Base-by-base conservation (phyloP, 2,797 vertebrate species). In the Sebastes vulpes region DNA sequence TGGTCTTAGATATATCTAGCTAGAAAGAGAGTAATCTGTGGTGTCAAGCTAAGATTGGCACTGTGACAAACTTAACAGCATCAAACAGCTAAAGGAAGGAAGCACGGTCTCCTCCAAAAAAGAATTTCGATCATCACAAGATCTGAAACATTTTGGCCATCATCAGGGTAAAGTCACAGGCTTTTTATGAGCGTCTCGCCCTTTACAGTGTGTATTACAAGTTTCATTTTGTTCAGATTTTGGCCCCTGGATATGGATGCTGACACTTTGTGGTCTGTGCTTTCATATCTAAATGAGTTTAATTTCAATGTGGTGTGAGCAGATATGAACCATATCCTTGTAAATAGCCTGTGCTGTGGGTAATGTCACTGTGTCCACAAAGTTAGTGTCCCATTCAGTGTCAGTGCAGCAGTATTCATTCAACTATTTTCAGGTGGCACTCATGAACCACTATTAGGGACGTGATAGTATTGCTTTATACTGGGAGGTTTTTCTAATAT, bases 251-350 rank as follows among this genome's bases (percentile, higher is more conserved):
- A 79, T 77, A 80, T 53, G 65, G 75, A 87, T 74, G 70, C 54
- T 58, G 65, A 67, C 42, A 66, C 46, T 74, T 67, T 76, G 88
- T 61, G 88, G 85, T 83, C 79, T 77, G 63, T 46, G 76, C 74
- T 85, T 68, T 83, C 54, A 76, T 68, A 88, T 80, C 75, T 26
- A 74, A 87, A 89, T 71, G 64, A 82, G 59, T 63, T 78, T 87
- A 65, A 89, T 90, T 90, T 80, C 81, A 83, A 25, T 85, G 81
- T 75, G 81, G 84, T 75, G 64, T 53, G 71, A 85, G 77, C 53
- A 65, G 77, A 88, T 83, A 82, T 73, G 64, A 82, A 82, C 80
- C 80, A 80, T 69, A 35, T 79, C 84, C 73, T 65, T 71, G 80
- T 82, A 81, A 82, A 89, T 77, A 73, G 66, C 58, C 76, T 65